These are phyloP conservation scores for Caenorhabditis drosophilae DNA, from an alignment of 2,888 invertebrate species.

Conservation along the genomic window DNA sequence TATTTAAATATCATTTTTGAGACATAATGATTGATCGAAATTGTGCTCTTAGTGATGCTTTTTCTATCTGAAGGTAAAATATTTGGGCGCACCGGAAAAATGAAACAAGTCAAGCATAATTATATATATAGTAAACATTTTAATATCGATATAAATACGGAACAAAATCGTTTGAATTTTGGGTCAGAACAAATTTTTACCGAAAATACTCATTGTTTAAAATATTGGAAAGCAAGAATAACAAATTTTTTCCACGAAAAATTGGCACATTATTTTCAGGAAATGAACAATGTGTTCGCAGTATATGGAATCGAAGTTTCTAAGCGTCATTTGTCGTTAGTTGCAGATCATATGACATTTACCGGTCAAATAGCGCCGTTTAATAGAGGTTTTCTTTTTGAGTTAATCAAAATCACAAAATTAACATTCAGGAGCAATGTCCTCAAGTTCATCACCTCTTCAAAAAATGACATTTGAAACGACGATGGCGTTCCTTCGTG, in stretches of 20 bases:
- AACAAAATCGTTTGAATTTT: too few relatives aligned
- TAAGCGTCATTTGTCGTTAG: slow-evolving; percentile 86
- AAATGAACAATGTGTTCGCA: slow-evolving; percentile 93
- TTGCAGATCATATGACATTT: slow-evolving; percentile 97
- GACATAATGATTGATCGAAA: too few relatives aligned
- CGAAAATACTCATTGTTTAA: too few relatives aligned
- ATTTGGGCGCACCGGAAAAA: too few relatives aligned
- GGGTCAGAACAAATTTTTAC: too few relatives aligned
- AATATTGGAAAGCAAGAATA: neutral
- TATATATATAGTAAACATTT: too few relatives aligned
- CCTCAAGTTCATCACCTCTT: slow-evolving; percentile 86
- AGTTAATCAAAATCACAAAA: neutral
- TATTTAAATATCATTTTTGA: too few relatives aligned
- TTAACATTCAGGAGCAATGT: slow-evolving; percentile 76
- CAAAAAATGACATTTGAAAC: slow-evolving; percentile 99
- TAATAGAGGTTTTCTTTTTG: slow-evolving; percentile 76
- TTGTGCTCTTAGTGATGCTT: too few relatives aligned
- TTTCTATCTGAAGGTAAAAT: too few relatives aligned
- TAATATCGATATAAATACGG: too few relatives aligned
- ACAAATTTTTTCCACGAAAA: neutral
- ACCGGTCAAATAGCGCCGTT: slow-evolving; percentile 87
- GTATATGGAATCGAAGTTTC: slow-evolving; percentile 96
- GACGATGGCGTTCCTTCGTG: slow-evolving; percentile 82
- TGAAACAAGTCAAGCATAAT: too few relatives aligned
- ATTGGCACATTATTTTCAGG: slow-evolving; percentile 70